Conservation (phyloP, 2,888 invertebrate species). For the Pheosia gnoma region DNA sequence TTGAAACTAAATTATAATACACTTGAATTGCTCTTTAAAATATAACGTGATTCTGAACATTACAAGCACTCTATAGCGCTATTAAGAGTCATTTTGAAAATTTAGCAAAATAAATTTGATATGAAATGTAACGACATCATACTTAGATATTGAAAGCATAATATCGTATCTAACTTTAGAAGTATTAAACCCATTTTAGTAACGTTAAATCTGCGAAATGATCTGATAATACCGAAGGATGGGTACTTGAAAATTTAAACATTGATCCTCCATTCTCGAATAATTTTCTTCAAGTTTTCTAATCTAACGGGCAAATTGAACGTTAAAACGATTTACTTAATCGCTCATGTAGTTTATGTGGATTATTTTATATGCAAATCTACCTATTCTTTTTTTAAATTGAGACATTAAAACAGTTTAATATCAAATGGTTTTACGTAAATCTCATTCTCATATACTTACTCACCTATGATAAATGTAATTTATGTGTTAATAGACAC, state of each 20-base stretch:
- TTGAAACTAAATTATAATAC: not conserved
- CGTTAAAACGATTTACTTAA: not conserved
- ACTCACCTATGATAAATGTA: too few relatives aligned
- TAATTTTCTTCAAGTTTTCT: not conserved
- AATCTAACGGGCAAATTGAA: not conserved
- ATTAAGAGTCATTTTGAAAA: not conserved
- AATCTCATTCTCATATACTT: not conserved
- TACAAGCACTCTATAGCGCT: not conserved
- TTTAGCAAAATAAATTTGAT: not conserved
- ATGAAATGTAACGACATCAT: not conserved
- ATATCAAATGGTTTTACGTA: not conserved
- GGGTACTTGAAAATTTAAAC: not conserved
- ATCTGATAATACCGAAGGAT: not conserved
- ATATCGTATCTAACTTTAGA: not conserved
- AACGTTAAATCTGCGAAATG: not conserved
- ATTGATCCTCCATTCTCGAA: not conserved
- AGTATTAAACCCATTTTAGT: conserved; percentile 2
- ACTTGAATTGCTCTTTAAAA: conserved; percentile 1
- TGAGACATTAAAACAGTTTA: too few relatives aligned
- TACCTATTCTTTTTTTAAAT: not conserved
- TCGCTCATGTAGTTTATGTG: not conserved
- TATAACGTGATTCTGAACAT: not conserved
- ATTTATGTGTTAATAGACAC: too few relatives aligned
- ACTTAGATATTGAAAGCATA: conserved; percentile 4
- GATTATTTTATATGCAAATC: not conserved